Evolutionary conservation across 2,797 vertebrate genomes (phyloP).

Genomic region (Sebastes steindachneri): DNA sequence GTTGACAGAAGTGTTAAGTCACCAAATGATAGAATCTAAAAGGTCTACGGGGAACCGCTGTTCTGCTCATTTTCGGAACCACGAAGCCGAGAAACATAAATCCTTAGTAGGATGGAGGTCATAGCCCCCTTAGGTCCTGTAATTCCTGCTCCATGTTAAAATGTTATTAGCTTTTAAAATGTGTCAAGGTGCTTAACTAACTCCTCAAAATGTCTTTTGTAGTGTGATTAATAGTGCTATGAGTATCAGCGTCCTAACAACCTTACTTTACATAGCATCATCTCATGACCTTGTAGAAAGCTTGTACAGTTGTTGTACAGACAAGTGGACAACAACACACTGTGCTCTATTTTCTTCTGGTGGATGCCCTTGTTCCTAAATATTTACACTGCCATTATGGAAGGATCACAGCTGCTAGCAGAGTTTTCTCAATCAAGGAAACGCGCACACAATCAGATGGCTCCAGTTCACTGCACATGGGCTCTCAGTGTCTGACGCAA

Average conservation of each 20-base stretch:
- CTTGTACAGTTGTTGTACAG: not conserved
- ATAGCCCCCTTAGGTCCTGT: not conserved
- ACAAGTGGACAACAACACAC: not conserved
- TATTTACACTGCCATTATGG: not conserved
- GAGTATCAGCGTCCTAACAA: not conserved
- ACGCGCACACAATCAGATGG: not conserved
- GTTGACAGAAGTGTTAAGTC: not conserved
- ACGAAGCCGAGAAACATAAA: not conserved
- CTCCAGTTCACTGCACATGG: constrained; percentile 19
- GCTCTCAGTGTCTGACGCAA: constrained; percentile 28
- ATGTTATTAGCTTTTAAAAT: constrained; percentile 12
- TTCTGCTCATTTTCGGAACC: not conserved
- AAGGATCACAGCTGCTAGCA: not conserved
- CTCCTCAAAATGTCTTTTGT: not conserved
- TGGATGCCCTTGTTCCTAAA: not conserved
- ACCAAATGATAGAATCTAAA: not conserved
- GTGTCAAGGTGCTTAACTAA: not conserved
- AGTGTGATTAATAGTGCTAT: not conserved
- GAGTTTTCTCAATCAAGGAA: not conserved
- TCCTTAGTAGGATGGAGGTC: not conserved
- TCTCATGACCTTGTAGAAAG: not conserved
- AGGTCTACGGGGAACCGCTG: not conserved
- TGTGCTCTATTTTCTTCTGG: not conserved
- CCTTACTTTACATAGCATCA: not conserved
- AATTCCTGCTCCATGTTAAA: not conserved